Conservation (phyloP, 2,888 invertebrate genomes). For the Sturmia bella region DNA sequence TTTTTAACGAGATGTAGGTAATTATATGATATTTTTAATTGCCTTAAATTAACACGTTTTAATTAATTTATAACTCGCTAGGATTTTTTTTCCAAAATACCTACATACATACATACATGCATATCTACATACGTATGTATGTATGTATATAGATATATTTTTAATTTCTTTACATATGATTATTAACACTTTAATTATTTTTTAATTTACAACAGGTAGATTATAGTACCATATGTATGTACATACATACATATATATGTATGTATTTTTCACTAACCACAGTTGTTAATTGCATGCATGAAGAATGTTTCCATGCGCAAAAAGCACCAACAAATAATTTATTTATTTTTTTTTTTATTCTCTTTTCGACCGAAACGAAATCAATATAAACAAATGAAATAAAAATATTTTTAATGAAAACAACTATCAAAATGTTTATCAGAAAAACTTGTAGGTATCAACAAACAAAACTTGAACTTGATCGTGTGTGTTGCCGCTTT, state of each 20-base stretch:
- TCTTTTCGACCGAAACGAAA: constrained; percentile 36
- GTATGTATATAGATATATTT: background rate
- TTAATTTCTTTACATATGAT: background rate
- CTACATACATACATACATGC: background rate
- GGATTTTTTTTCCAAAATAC: constrained; percentile 25
- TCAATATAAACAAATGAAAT: constrained; percentile 42
- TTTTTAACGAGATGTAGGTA: constrained; percentile 20
- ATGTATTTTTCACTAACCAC: constrained; percentile 22
- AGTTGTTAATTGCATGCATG: constrained; percentile 20
- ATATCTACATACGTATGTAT: background rate
- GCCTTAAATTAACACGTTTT: background rate
- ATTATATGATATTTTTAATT: background rate
- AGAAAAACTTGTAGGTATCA: constrained; percentile 40
- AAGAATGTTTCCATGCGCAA: constrained; percentile 11
- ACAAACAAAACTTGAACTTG: constrained; percentile 71
- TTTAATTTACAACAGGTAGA: constrained; percentile 8
- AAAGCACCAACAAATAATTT: constrained; percentile 31
- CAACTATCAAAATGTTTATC: constrained; percentile 35
- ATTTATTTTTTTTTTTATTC: constrained; percentile 18
- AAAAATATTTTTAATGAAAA: constrained; percentile 32
- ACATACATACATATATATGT: no score
- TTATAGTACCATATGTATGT: background rate
- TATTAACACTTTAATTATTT: constrained; percentile 24
- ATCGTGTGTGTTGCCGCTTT: constrained; percentile 72
- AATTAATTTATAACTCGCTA: no score